Evolutionary conservation across 2,113 vertebrate species (phyloP).

Genomic region (Odocoileus virginianus): DNA sequence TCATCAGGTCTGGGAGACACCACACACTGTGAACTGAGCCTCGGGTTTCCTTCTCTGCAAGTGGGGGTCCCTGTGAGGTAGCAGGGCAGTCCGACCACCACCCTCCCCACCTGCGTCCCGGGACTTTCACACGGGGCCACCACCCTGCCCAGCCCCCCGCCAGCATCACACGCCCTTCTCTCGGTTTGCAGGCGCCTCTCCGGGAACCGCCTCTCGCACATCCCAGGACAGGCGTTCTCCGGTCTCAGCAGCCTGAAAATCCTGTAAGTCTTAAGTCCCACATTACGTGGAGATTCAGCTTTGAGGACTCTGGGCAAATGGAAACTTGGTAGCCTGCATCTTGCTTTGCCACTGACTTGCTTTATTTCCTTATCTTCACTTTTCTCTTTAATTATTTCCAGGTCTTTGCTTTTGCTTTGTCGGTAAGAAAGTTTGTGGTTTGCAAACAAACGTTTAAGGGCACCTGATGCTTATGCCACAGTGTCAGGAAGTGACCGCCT

Average conservation of each 20-base stretch:
- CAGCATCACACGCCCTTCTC: not conserved
- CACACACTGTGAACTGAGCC: not conserved
- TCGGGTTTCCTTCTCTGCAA: not conserved
- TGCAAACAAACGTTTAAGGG: not conserved
- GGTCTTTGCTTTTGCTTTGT: not conserved
- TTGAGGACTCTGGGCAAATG: rapidly evolving
- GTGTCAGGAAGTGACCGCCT: not conserved
- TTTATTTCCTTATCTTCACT: not conserved
- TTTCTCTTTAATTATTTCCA: not conserved
- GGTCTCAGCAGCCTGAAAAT: slow-evolving; percentile 95
- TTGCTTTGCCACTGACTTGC: not conserved
- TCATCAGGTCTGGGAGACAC: too few relatives aligned
- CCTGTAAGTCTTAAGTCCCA: slow-evolving; percentile 85
- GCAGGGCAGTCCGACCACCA: not conserved
- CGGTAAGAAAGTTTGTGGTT: not conserved
- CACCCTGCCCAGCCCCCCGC: not conserved
- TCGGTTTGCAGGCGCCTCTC: slow-evolving; percentile 89
- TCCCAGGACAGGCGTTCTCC: slow-evolving; percentile 88
- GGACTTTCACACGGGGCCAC: too few relatives aligned
- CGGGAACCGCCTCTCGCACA: slow-evolving; percentile 92
- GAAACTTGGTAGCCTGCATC: not conserved
- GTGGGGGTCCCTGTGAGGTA: not conserved
- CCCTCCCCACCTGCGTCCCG: not conserved
- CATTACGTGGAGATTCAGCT: rapidly evolving
- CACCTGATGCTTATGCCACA: too few relatives aligned